Evolutionary conservation across 1,140 invertebrate species (phyloP), one percentile per base, ranked within the genome.

Genomic region (Leptopilina boulardi): DNA sequence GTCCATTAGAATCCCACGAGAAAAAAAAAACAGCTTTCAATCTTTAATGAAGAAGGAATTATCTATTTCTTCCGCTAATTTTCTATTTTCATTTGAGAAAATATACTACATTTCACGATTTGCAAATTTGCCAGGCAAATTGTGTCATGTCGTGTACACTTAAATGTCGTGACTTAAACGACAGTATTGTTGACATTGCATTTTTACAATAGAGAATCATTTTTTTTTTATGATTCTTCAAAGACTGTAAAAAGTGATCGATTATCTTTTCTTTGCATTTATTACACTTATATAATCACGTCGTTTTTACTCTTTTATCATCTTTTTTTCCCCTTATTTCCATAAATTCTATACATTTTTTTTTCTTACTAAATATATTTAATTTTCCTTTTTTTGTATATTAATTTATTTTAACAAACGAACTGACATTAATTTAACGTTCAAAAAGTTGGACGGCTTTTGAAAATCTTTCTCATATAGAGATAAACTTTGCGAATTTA

Each of bases 241-340:
- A 66, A 66, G 59, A 66, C 59, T 66, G 23, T 66, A 66, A 26
- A 66, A 66, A 34, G 23, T n/a, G 13, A 30, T 66, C 23, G 6
- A 66, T 66, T 23, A 13, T 21, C 5, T 26, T 21, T 66, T n/a
- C n/a, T 34, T 66, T 23, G 59, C 59, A 66, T 66, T 30, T 66
- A 59, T 59, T 59, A 66, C 59, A 15, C 59, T 66, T 66, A n/a
- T n/a, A n/a, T n/a, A 66, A 66, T 30, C 8, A 66, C 11, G 59
- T 66, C 26, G 23, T 30, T 30, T n/a, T 66, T 9, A 13, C 19
- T 26, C 26, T 66, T 26, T 26, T 15, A 11, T 30, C 0, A 54
- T 19, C 9, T n/a, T 23, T 56, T 23, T 15, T 15, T 26, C 56
- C 19, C 47, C 19, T 0, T n/a, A 51, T 18, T 51, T 18, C 47